Percentiles rank a stretch among this genome's conserved stretches.
Conservation (phyloP, 2,113 vertebrate genomes). For the Xiphophorus couchianus region DNA sequence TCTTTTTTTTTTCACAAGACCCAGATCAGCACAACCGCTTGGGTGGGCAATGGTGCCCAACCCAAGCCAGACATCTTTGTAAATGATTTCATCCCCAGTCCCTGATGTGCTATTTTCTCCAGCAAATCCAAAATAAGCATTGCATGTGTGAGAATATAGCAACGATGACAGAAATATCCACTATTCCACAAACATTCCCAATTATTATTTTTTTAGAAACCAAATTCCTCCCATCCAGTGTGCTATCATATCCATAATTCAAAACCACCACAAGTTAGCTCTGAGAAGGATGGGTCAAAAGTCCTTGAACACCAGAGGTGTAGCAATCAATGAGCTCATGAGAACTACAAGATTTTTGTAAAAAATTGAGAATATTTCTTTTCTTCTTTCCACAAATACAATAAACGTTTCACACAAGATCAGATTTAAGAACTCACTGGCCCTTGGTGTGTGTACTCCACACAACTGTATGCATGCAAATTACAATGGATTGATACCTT, state of each 20-base stretch:
- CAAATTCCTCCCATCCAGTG: neutral
- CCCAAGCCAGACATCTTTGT: slow-evolving; percentile 55
- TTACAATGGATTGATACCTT: no score
- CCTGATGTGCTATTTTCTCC: slow-evolving; percentile 10
- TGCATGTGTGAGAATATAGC: slow-evolving; percentile 28
- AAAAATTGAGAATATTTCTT: no score
- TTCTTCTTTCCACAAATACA: no score
- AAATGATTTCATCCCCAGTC: slow-evolving; percentile 53
- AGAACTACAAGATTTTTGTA: no score
- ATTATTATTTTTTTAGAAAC: slow-evolving; percentile 12
- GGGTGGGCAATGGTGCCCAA: slow-evolving; percentile 64
- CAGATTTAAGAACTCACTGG: no score
- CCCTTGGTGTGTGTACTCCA: no score
- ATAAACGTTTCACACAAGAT: no score
- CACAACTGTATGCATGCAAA: no score
- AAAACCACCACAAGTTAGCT: slow-evolving; percentile 30
- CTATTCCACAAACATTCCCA: slow-evolving; percentile 23
- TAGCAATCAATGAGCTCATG: no score
- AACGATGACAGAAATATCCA: slow-evolving; percentile 17
- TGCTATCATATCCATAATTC: neutral
- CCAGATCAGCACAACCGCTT: slow-evolving; percentile 64
- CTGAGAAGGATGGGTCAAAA: slow-evolving; percentile 11
- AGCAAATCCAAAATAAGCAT: slow-evolving; percentile 56
- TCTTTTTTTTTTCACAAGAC: slow-evolving; percentile 49
- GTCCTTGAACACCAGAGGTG: no score